A percentile compares a stretch with the other conserved stretches of the same genome.
phyloP scores from a whole-genome alignment of 1,140 invertebrate species.

The Ostrea edulis region DNA sequence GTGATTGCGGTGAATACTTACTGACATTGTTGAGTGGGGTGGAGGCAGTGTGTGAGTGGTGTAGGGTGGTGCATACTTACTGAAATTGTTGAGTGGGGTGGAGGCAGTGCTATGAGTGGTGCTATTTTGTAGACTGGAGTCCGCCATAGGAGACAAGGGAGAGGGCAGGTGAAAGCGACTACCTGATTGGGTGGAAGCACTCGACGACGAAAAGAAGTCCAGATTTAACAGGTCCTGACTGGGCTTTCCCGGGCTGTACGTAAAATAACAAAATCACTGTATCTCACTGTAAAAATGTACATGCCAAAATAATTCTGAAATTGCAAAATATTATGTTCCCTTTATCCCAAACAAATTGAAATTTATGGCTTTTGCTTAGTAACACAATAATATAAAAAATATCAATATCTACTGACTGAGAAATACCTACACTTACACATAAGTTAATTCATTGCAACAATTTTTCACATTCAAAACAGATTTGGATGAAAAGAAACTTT shows the following conservation, averaged over 20 bases:
- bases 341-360: too few species aligned
- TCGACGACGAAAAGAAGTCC: constrained; percentile 88
- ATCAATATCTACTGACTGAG: too few species aligned
- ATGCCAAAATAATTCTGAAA: too few species aligned
- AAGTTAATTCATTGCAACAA: too few species aligned
- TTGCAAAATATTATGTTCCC: too few species aligned
- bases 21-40: background rate
- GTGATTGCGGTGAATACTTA: background rate
- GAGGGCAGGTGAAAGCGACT: constrained; percentile 79
- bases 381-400: too few species aligned
- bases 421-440: too few species aligned
- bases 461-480: too few species aligned
- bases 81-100: constrained; percentile 51
- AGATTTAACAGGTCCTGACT: constrained; percentile 90
- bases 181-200: constrained; percentile 91
- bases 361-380: too few species aligned
- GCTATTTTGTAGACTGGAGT: constrained; percentile 61
- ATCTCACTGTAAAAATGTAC: too few species aligned
- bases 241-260: constrained; percentile 53
- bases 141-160: constrained; percentile 71
- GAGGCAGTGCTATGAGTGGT: constrained; percentile 58
- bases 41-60: background rate
- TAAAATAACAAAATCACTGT: constrained; percentile 31
- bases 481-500: too few species aligned
- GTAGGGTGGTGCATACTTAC: background rate